These are phyloP conservation scores for Mastomys coucha DNA, from an alignment of 2,113 vertebrate species.

Conservation along the genomic window DNA sequence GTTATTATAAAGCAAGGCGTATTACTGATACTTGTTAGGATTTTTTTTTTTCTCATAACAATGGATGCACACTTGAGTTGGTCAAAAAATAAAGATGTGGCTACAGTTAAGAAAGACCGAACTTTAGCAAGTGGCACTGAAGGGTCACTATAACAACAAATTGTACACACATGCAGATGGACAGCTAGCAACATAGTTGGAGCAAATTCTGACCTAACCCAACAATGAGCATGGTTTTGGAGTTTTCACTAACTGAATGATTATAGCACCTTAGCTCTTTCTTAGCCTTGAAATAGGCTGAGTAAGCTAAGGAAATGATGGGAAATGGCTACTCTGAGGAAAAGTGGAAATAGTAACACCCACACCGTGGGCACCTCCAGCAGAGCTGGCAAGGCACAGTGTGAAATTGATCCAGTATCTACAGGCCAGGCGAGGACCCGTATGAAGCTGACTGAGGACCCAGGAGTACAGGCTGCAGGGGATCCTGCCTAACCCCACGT, in stretches of 20 bases:
- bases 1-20: background rate
- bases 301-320: background rate
- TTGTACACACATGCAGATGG: background rate
- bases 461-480: background rate
- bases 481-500: background rate
- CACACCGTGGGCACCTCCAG: background rate
- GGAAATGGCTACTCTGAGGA: background rate
- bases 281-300: background rate
- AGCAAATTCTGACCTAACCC: background rate
- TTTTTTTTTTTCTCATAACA: background rate
- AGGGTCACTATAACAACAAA: background rate
- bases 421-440: background rate
- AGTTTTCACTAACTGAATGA: background rate
- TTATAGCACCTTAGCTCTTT: background rate
- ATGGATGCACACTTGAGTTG: background rate
- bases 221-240: background rate
- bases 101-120: background rate
- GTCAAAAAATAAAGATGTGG: background rate
- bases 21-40: no score
- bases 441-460: no score
- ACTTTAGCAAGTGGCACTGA: background rate
- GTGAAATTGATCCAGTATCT: background rate
- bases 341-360: conserved; percentile 12
- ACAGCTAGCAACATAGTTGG: background rate
- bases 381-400: background rate